Evolutionary conservation across 2,888 invertebrate genomes (phyloP).

Genomic region (Metopia argyrocephala): DNA sequence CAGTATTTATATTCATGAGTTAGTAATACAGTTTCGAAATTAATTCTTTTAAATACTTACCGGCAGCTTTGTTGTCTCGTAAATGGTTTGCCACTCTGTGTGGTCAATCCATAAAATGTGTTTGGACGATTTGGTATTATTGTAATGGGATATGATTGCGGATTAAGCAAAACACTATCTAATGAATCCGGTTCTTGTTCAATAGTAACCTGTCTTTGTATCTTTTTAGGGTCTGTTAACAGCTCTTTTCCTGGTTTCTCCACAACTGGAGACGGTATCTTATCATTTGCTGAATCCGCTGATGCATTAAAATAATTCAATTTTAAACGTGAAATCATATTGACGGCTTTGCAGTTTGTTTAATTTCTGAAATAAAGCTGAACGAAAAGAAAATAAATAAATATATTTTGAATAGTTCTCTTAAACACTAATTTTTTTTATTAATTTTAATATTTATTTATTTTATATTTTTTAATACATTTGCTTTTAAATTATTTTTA

Average conservation of each 20-base stretch:
- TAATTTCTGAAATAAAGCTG: constrained; percentile 3
- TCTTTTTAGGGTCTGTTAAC: constrained; percentile 48
- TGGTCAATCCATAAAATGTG: constrained; percentile 74
- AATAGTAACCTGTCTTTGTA: constrained; percentile 72
- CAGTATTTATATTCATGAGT: too few species aligned
- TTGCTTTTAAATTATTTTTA: too few species aligned
- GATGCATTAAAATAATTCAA: constrained; percentile 60
- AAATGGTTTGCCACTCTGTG: constrained; percentile 73
- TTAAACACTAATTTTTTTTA: not conserved
- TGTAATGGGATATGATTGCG: constrained; percentile 77
- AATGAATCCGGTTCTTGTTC: constrained; percentile 77
- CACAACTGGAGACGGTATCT: constrained; percentile 12
- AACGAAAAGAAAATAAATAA: not conserved
- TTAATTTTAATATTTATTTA: constrained; percentile 8
- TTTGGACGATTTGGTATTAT: constrained; percentile 77
- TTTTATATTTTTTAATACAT: not conserved
- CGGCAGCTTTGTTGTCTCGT: constrained; percentile 76
- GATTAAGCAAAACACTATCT: constrained; percentile 78
- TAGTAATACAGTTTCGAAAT: too few species aligned
- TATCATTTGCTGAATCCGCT: constrained; percentile 6
- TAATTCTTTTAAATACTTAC: constrained; percentile 67
- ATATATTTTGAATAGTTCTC: constrained; percentile 24
- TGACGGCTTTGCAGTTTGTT: not conserved
- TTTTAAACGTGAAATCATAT: constrained; percentile 62
- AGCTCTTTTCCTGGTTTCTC: constrained; percentile 29